Evolutionary conservation across 2,888 invertebrate genomes (phyloP), one percentile per base, ranked within the genome.

Genomic region (Ectobius pallidus): DNA sequence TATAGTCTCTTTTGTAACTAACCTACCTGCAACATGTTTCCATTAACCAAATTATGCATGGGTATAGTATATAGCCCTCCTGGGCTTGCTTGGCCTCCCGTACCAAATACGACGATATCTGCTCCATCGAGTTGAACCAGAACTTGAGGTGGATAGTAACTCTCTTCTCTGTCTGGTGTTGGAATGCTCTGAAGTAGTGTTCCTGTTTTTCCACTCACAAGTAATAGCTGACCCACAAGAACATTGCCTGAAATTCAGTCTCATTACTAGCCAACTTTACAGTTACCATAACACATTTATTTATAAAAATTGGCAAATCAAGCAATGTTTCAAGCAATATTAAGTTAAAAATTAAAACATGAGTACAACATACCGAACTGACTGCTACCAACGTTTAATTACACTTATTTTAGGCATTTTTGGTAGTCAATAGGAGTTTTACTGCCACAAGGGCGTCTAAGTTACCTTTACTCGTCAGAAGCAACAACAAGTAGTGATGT

Each of bases 131-230:
- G 84, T 75, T 87, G 85, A 1, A 86, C 85, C 6, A 91, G 78
- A 22, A 90, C 80, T 81, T 92, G 91, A 0, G 93, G 90, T 27
- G 92, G 91, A 77, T 90, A 91, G 79, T 92, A 92, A 25, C 90
- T 87, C 81, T 92, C 91, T 74, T 87, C 87, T 22, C 85, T 83
- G 76, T 89, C 88, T 0, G 92, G 91, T 39, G 91, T 89, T 44
- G 85, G 83, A 65, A 89, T 83, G 78, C 86, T 87, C 73, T 87
- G 86, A 55, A 93, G 82, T 73, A 90, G 86, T 76, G 85, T 83
- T 1, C 94, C 93, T 42, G 85, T 88, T 80, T 85, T 87, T 2
- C 93, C 93, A 67, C 91, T 92, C 75, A 94, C 84, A 3, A 94
- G 79, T 52, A 92, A 82, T 14, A 94, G 83, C 79, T 90, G 87